Evolutionary conservation across 2,888 invertebrate species (phyloP), one percentile per base, ranked within the genome.

Genomic region (Nyleta sp.): DNA sequence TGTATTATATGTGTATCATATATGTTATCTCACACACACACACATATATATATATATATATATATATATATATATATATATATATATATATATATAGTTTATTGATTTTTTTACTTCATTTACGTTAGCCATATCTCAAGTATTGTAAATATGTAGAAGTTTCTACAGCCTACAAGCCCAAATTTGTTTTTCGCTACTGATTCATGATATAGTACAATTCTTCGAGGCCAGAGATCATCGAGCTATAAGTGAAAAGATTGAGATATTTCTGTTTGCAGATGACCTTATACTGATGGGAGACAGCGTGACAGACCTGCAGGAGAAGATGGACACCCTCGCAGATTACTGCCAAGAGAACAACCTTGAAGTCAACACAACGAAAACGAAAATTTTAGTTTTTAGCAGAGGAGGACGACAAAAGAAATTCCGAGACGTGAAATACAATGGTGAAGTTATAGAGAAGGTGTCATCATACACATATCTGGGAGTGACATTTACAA

Each of bases 171-270:
- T n/a, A n/a, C n/a, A n/a, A n/a, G n/a, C n/a, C n/a, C n/a, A n/a
- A n/a, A n/a, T n/a, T n/a, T n/a, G n/a, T n/a, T 81, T 77, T 13
- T 70, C 76, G 0, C 13, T 81, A 0, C 7, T 78, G 2, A 1
- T 74, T 3, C 31, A 68, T 6, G 81, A 79, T 35, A 77, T 74
- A 4, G 48, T 35, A 1, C 0, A 33, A 0, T 79, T 53, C 17
- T 79, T 77, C 22, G 35, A 35, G 1, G 40, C 52, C 74, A 5
- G 65, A 78, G 13, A 74, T 5, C 28, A 28, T 28, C 4, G 7
- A 4, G 7, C 4, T 5, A 28, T 28, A 28, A 7, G 7, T 28
- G 4, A 46, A 2, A 24, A 55, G n/a, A 46, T 55, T 2, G 17
- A 67, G 18, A 11, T 72, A 15, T 17, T 72, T 2, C 31, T 65